phyloP scores from a whole-genome alignment of 2,797 vertebrate genomes.

The Etheostoma nigrum region DNA sequence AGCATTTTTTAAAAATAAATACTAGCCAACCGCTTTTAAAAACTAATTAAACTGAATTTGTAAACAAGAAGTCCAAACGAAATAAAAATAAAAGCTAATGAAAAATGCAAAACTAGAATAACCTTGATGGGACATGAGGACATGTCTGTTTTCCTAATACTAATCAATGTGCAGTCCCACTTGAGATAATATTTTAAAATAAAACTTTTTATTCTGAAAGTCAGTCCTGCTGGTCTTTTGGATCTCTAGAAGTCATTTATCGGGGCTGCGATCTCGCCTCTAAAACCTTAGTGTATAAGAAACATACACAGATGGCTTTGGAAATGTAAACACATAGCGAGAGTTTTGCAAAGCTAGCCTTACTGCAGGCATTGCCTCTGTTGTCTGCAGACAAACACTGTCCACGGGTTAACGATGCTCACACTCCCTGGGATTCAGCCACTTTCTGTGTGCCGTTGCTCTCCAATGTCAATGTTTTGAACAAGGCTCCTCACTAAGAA shows the following conservation, averaged over 20 bases:
- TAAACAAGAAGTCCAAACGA: no score
- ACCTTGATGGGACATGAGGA: conserved; percentile 22
- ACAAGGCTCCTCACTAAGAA: conserved; percentile 38
- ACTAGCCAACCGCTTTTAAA: no score
- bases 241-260: conserved; percentile 74
- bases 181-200: conserved; percentile 77
- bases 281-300: conserved; percentile 72
- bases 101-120: no score
- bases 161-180: conserved; percentile 70
- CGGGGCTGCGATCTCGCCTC: conserved; percentile 64
- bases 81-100: no score
- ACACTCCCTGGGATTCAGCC: conserved; percentile 39
- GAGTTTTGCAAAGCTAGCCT: conserved; percentile 62
- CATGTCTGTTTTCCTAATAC: conserved; percentile 64
- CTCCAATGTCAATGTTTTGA: conserved; percentile 59
- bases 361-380: conserved; percentile 55
- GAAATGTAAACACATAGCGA: conserved; percentile 65
- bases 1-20: no score
- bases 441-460: conserved; percentile 33
- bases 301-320: conserved; percentile 62
- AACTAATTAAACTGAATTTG: no score
- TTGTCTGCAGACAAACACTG: conserved; percentile 63
- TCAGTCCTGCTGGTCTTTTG: conserved; percentile 59
- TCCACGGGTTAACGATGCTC: conserved; percentile 49
- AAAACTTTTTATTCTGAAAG: conserved; percentile 79